Base-by-base conservation (phyloP, 2,113 vertebrate genomes). In the Vombatus ursinus region DNA sequence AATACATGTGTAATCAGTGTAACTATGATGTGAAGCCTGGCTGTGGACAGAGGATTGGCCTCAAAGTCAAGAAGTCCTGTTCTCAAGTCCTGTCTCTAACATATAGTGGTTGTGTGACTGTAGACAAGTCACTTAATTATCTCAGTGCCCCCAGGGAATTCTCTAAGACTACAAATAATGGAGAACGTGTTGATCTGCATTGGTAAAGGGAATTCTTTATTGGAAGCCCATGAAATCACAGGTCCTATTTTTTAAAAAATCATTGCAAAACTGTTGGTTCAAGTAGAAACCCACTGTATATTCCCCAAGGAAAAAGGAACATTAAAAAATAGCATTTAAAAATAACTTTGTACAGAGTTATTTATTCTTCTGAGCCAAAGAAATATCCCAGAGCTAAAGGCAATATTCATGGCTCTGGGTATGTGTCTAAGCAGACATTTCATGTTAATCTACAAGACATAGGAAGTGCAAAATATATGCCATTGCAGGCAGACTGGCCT, bases 331-430 rank as follows among this genome's bases (percentile, higher is more conserved):
- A 57, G 28, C 14, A 77, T 77, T 77, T 77, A 77, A 77, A 77
- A 77, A 77, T n/a, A 77, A 19, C 37, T 77, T n/a, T n/a, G 3
- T n/a, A 77, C 14, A 77, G 31, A 77, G 4, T 77, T 77, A 19
- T 77, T 77, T 77, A 77, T 77, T 77, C 61, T 77, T 77, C 61
- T 77, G 61, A 77, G 26, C 28, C 61, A 68, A 16, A 68, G 37
- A 77, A n/a, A n/a, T 77, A 77, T n/a, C 61, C 31, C 61, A 91
- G 89, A 95, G 89, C 90, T 44, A 77, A 96, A 95, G 68, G 90
- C 2, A 2, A 0, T 89, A 51, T 61, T 44, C 92, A 12, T 54
- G 95, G 44, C n/a, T 91, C 47, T 93, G 3, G 24, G 11, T 77
- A n/a, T n/a, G 61, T 95, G 23, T 5, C 3, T 44, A 93, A 53